Conservation (phyloP, 2,797 vertebrate genomes). For the Tenualosa ilisha region DNA sequence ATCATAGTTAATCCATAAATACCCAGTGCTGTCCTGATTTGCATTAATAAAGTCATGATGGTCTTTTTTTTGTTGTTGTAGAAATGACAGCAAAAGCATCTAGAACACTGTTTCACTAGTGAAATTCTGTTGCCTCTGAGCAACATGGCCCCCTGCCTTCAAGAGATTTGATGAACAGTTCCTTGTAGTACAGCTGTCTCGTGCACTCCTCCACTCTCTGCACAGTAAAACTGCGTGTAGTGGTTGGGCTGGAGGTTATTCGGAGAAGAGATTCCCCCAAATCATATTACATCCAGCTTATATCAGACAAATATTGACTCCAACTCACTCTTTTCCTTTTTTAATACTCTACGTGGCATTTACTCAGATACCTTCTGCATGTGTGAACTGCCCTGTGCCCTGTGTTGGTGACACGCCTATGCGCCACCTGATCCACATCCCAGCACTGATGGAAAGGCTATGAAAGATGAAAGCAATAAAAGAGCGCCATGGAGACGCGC, state of each 20-base stretch:
- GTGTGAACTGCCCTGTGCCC: slow-evolving; percentile 2
- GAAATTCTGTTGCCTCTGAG: background rate
- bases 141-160: background rate
- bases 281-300: slow-evolving; percentile 2
- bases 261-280: background rate
- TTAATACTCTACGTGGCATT: slow-evolving; percentile 8
- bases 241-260: background rate
- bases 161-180: background rate
- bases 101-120: background rate
- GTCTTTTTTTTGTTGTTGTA: background rate
- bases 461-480: slow-evolving; percentile 24
- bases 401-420: slow-evolving; percentile 19
- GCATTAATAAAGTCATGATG: slow-evolving; percentile 2
- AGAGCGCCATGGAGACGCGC: background rate
- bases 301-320: background rate
- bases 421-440: background rate
- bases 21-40: background rate
- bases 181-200: background rate
- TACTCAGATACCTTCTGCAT: slow-evolving; percentile 10
- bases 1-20: slow-evolving; percentile 10
- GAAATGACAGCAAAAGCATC: background rate
- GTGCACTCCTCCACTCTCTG: background rate
- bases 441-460: background rate
- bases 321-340: background rate
- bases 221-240: background rate